Evolutionary conservation across 1,140 invertebrate genomes (phyloP), one percentile per base, ranked within the genome.

Genomic region (Papilio xuthus): DNA sequence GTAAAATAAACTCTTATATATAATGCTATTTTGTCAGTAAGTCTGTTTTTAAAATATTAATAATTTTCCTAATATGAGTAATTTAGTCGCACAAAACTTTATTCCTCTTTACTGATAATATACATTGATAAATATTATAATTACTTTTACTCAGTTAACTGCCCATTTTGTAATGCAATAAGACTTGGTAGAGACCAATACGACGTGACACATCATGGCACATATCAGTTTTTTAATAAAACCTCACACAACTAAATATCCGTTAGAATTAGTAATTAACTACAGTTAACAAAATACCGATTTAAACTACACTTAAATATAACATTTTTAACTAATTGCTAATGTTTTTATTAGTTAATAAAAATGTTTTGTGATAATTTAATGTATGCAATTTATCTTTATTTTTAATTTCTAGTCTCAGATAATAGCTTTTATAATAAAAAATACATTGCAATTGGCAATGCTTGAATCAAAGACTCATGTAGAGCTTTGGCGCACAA

Each of bases 401-500:
- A 60, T 53, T 75, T 56, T 76, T 60, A 42, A 41, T 37, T n/a
- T 76, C 28, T 76, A 76, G 74, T 56, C 32, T 53, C 72, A 75
- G 32, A 15, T 41, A 44, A 60, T 76, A 76, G 53, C 53, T 76
- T 76, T 63, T 76, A 1, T 63, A 41, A 76, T 76, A 60, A 63
- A 42, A 75, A 56, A 75, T 28, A 53, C 47, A 63, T 60, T 60
- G 53, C 79, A 18, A 63, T 63, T 79, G 75, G 75, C 81, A 86
- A 84, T 82, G 90, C 90, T 92, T 91, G 83, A 88, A 88, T 90
- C 84, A 84, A 85, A 85, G 79, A 84, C 82, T 86, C 83, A 82
- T 79, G 89, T 91, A 92, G 90, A 90, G 92, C 91, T 93, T 93
- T 89, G 89, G 88, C 90, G 92, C 92, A 93, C 92, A 92, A 93